A percentile compares a stretch with the other conserved stretches of the same genome.
phyloP scores from a whole-genome alignment of 2,888 invertebrate species.

The Oxystoma pomonae region DNA sequence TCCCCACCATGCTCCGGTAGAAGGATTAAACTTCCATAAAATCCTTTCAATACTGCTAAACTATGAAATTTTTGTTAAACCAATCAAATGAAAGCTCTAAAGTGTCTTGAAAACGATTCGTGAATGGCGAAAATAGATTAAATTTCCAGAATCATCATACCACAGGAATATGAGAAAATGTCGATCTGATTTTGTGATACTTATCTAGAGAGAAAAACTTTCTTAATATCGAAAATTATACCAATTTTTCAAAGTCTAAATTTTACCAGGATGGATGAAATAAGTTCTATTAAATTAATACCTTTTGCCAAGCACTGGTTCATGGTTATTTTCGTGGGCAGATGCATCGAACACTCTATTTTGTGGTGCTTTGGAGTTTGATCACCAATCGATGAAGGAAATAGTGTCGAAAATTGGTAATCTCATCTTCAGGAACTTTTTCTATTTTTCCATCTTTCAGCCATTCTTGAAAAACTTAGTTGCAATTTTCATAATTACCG shows the following conservation, averaged over 20 bases:
- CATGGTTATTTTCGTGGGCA: conserved; percentile 25
- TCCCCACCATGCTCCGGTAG: too few species aligned
- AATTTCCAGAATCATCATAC: conserved; percentile 16
- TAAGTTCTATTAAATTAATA: conserved; percentile 30
- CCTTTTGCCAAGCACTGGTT: conserved; percentile 36
- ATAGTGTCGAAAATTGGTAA: conserved; percentile 5
- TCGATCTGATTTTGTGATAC: conserved; percentile 22
- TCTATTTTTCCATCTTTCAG: conserved; percentile 19
- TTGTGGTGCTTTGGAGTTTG: conserved; percentile 27
- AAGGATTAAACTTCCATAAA: too few species aligned
- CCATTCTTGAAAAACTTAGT: conserved; percentile 21
- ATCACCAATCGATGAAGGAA: conserved; percentile 14
- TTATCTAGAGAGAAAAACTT: conserved; percentile 29
- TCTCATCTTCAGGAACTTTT: conserved; percentile 7
- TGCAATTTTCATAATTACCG: conserved; percentile 20
- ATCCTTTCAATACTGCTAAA: too few species aligned
- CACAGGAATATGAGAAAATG: conserved; percentile 33
- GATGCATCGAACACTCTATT: conserved; percentile 35
- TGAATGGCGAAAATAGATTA: conserved; percentile 17
- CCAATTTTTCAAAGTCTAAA: conserved; percentile 25
- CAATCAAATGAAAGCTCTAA: too few species aligned
- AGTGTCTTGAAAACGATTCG: conserved; percentile 26
- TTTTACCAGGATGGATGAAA: conserved; percentile 22
- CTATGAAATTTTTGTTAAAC: too few species aligned
- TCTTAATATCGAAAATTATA: conserved; percentile 30